Conservation (phyloP, 35 echinoderm and acorn worm species). For the Ophioderma brevispina region DNA sequence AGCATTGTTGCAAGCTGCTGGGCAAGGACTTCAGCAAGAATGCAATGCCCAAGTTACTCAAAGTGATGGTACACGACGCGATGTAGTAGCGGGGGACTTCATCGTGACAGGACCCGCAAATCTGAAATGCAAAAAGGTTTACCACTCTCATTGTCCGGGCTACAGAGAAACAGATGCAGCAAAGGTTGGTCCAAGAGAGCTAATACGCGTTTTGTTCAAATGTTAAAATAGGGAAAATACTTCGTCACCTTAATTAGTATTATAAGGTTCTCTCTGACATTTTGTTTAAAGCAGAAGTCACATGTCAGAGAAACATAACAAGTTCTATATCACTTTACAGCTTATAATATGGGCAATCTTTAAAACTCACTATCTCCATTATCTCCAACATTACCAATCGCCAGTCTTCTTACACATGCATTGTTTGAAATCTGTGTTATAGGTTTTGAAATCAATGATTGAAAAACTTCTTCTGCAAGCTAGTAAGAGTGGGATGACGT, state of each 20-base stretch:
- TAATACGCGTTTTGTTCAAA: no score
- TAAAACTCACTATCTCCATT: no score
- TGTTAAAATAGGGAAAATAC: neutral
- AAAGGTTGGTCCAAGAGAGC: no score
- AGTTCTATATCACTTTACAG: no score
- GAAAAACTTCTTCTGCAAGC: neutral
- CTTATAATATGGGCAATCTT: no score
- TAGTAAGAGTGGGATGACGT: conserved; percentile 10
- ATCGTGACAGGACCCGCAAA: conserved; percentile 18
- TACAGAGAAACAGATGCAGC: neutral
- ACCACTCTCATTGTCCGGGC: conserved; percentile 5
- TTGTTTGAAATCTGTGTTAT: no score
- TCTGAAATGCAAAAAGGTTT: conserved; percentile 10
- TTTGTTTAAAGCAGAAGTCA: no score
- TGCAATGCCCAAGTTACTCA: neutral
- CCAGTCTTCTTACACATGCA: no score
- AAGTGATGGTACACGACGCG: neutral
- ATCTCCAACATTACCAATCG: no score
- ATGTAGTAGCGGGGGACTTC: neutral
- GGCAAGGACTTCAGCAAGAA: neutral
- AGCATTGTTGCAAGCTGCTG: neutral
- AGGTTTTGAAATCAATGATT: conserved; percentile 7
- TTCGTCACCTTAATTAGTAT: no score
- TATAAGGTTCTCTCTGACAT: no score
- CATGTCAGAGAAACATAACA: no score